phyloP scores from a whole-genome alignment of 2,113 vertebrate species.

The Nannobrachium achirus region DNA sequence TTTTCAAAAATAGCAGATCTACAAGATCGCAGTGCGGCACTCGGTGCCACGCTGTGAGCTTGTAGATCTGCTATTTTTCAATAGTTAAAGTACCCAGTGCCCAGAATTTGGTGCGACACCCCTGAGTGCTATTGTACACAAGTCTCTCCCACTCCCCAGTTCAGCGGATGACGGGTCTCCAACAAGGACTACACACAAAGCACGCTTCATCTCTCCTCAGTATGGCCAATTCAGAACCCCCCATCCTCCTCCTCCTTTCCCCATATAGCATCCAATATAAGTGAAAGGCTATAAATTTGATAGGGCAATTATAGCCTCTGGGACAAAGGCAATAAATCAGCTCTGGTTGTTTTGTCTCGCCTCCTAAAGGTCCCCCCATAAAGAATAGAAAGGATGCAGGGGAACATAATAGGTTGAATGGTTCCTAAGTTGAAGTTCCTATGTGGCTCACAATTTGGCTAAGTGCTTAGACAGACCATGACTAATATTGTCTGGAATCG shows the following conservation, averaged over 20 bases:
- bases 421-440: neutral
- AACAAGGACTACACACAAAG: conserved; percentile 15
- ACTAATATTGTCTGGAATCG: neutral
- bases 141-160: conserved; percentile 10
- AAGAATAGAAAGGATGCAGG: conserved; percentile 33
- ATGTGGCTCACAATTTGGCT: neutral
- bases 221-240: conserved; percentile 7
- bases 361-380: conserved; percentile 18
- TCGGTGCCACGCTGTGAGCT: no score
- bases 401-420: conserved; percentile 14
- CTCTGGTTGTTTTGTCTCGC: conserved; percentile 34
- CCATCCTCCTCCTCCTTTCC: conserved; percentile 1
- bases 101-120: no score
- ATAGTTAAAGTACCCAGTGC: no score
- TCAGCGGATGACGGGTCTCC: conserved; percentile 7
- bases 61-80: no score
- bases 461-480: neutral
- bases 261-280: conserved; percentile 13
- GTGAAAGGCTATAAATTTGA: conserved; percentile 40
- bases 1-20: no score
- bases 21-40: no score
- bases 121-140: conserved; percentile 5
- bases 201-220: conserved; percentile 10
- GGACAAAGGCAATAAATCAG: conserved; percentile 48
- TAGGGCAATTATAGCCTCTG: conserved; percentile 39